Base-by-base conservation (phyloP, 1,140 invertebrate species). In the Gryon sp. region DNA sequence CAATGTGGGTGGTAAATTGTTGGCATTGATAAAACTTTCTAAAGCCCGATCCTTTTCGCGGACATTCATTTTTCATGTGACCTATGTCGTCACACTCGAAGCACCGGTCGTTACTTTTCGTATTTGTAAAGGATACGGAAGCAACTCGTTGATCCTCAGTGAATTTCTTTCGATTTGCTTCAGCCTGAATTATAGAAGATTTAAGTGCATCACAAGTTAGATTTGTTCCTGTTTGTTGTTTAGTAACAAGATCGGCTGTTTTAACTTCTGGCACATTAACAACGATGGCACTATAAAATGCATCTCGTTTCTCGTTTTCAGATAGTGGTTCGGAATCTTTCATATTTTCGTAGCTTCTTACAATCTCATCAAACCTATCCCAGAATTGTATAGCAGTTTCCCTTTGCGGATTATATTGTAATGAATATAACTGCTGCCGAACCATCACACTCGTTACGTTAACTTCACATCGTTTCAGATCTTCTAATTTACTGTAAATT, bases 251-350 rank as follows among this genome's bases (percentile, higher is more conserved):
- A 2, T 55, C 32, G 2, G 16, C 22, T 0, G 12, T 40, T n/a
- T 55, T 18, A 55, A 55, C 16, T 26, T 11, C 22, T 11, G 32
- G 50, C 0, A 55, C 19, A 6, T 32, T 4, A 2, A n/a, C 28
- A 11, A 16, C 5, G 1, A 40, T 40, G 8, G 32, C 20, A 9
- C 11, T 11, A 11, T 11, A 55, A 16, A 55, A 40, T 4, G 50
- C 36, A 18, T 55, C 50, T 0, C 32, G 19, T 40, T 40, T 55
- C 19, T 55, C 50, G 7, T n/a, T 19, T 40, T 38, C 20, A 28
- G 2, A 9, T n/a, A 28, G 8, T 28, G 7, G 7, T 7, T 28
- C 26, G 2, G n/a, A n/a, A n/a, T 7, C 26, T 28, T 7, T 2
- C 7, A 28, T 9, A 7, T n/a, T 3, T 28, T 28, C 26, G n/a